phyloP scores from a whole-genome alignment of 2,888 invertebrate genomes.

The Xylophagus ater region DNA sequence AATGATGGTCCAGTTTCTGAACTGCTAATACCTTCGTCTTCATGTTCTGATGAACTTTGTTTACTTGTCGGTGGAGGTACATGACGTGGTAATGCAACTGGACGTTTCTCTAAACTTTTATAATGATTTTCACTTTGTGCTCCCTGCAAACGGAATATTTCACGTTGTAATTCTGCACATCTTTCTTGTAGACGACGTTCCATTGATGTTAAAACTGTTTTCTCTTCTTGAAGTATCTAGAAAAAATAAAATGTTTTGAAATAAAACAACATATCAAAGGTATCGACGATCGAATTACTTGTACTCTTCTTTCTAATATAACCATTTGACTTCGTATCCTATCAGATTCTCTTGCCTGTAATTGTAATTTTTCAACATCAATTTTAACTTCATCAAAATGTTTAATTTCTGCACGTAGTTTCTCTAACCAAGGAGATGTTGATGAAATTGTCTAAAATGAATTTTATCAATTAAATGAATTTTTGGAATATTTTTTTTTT shows the following conservation, averaged over 20 bases:
- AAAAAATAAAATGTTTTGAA: not conserved
- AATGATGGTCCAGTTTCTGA: conserved; percentile 61
- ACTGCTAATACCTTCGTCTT: conserved; percentile 81
- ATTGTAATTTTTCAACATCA: conserved; percentile 64
- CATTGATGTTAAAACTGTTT: conserved; percentile 58
- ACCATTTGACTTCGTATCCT: conserved; percentile 58
- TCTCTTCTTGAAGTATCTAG: conserved; percentile 65
- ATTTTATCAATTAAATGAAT: conserved; percentile 4
- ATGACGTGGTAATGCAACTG: conserved; percentile 34
- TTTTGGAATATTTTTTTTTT: not conserved
- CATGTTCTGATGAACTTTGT: conserved; percentile 60
- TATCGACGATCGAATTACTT: too few relatives aligned
- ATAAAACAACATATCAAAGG: too few relatives aligned
- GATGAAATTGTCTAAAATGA: conserved; percentile 50
- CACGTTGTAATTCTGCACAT: conserved; percentile 62
- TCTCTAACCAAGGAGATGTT: conserved; percentile 51
- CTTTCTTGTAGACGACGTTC: conserved; percentile 65
- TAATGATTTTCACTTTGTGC: conserved; percentile 36
- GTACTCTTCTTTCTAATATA: conserved; percentile 58
- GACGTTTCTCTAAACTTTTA: conserved; percentile 34
- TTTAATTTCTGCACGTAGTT: conserved; percentile 56
- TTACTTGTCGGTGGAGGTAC: conserved; percentile 31
- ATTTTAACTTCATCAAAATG: conserved; percentile 67
- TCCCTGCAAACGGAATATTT: conserved; percentile 46
- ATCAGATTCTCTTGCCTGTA: conserved; percentile 57